Evolutionary conservation across 2,888 invertebrate genomes (phyloP), one percentile per base, ranked within the genome.

Genomic region (Himalopsyche anomala): DNA sequence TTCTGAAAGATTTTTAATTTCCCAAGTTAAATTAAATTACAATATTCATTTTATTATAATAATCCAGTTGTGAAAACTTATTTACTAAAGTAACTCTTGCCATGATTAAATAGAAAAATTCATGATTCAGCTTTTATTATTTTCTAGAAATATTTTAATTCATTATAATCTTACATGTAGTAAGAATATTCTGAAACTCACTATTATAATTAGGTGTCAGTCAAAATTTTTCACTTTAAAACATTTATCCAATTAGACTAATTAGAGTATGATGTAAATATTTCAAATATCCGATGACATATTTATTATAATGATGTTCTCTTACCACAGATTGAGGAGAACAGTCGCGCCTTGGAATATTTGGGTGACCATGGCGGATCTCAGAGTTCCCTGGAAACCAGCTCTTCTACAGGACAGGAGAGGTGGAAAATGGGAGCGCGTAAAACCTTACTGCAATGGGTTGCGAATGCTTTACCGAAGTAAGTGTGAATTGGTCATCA

Each of bases 361-460:
- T 94, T 97, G 89, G 96, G 96, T 85, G 96, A 96, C 89, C 93
- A 94, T 89, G 96, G 96, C 91, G 97, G 96, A 89, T 96, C 96
- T 89, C 96, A 96, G 88, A 96, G 96, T 93, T 96, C 96, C 87
- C 93, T 97, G 90, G 97, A 97, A 91, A 97, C 97, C 88, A 95
- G 96, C 88, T 95, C 96, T 86, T 95, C 95, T 81, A 94, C 95
- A 83, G 94, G 94, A 0, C 89, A 93, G 92, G 95, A 95, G 89
- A 95, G 94, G 91, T 97, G 97, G 96, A 97, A 97, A 91, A 96
- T 96, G 91, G 97, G 98, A 81, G 98, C 98, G 86, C 95, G 96
- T 91, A 98, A 98, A 92, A 98, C 98, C 40, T 93, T 99, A 88
- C 93, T 99, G 87, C 96, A 97, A 90, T 99, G 99, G 99, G 98